A percentile compares a stretch with the other conserved stretches of the same genome.
phyloP scores from a whole-genome alignment of 2,113 vertebrate genomes.

The Gavialis gangeticus region DNA sequence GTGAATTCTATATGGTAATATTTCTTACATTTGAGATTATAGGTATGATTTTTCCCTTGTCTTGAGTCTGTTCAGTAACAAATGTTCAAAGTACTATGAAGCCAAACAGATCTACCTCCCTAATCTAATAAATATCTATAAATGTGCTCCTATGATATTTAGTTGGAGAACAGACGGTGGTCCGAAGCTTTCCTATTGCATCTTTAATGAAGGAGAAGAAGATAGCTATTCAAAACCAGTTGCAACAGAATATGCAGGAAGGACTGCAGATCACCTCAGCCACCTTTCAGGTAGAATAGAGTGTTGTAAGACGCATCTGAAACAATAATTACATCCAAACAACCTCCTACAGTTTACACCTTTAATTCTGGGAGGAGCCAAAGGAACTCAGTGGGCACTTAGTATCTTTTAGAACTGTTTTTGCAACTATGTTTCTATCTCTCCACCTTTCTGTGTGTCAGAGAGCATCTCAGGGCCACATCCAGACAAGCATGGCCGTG shows the following conservation, averaged over 20 bases:
- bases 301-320: background rate
- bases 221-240: conserved; percentile 94
- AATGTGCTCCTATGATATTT: conserved; percentile 36
- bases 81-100: background rate
- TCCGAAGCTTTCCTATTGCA: conserved; percentile 94
- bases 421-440: background rate
- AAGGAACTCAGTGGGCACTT: background rate
- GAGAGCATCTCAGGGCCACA: too few relatives aligned
- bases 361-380: background rate
- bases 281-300: conserved; percentile 90
- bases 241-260: conserved; percentile 97
- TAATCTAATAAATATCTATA: conserved; percentile 10
- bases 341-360: background rate
- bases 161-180: conserved; percentile 96
- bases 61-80: background rate
- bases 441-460: background rate
- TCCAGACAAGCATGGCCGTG: too few relatives aligned
- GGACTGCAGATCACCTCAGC: conserved; percentile 95
- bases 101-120: background rate
- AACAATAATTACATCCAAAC: background rate
- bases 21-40: background rate
- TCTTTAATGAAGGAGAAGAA: conserved; percentile 97
- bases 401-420: too few relatives aligned
- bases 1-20: background rate
- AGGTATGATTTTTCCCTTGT: background rate